phyloP scores from a whole-genome alignment of 2,113 vertebrate species.

The Solea senegalensis region DNA sequence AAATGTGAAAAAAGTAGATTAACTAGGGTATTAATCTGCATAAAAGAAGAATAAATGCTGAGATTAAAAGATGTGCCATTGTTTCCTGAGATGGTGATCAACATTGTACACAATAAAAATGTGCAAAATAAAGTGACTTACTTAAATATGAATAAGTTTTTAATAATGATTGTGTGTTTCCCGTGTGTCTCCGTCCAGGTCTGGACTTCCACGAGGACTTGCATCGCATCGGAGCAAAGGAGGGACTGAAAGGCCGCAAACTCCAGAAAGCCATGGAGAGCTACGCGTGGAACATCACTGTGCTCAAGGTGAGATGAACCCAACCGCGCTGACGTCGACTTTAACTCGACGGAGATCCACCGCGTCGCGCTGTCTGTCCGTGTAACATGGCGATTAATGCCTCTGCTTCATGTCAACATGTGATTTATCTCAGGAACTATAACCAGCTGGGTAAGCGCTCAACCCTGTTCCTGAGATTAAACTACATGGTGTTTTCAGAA shows the following conservation, averaged over 20 bases:
- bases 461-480: conserved; percentile 39
- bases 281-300: conserved; percentile 92
- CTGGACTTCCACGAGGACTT: conserved; percentile 92
- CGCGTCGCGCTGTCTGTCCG: too few species aligned
- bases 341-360: not conserved
- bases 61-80: too few species aligned
- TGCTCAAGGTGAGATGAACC: conserved; percentile 78
- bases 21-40: too few species aligned
- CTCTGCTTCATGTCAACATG: conserved; percentile 9
- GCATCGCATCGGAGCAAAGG: conserved; percentile 87
- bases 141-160: too few species aligned
- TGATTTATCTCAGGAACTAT: conserved; percentile 14
- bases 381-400: not conserved
- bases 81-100: too few species aligned
- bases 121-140: too few species aligned
- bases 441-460: conserved; percentile 36
- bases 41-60: too few species aligned
- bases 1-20: too few species aligned
- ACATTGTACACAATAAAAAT: too few species aligned
- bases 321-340: not conserved
- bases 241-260: conserved; percentile 90
- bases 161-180: too few species aligned
- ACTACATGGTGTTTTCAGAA: conserved; percentile 40
- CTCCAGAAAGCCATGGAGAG: conserved; percentile 93
- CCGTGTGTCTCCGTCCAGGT: conserved; percentile 72